These are phyloP conservation scores for Andrena fulva DNA, from an alignment of 2,888 invertebrate species.

Conservation along the genomic window DNA sequence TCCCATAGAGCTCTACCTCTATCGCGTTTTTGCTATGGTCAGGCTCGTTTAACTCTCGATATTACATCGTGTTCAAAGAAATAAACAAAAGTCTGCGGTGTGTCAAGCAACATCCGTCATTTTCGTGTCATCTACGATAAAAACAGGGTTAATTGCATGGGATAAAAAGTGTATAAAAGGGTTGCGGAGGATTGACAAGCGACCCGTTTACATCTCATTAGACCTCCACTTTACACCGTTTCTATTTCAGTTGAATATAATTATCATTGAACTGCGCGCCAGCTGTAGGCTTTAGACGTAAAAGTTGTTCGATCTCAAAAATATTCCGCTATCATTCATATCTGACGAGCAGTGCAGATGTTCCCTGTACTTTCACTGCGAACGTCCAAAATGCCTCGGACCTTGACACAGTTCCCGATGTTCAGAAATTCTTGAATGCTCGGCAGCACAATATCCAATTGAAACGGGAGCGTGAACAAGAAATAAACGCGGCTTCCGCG, in stretches of 20 bases:
- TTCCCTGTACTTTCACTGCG: slow-evolving; percentile 25
- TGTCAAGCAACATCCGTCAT: background rate
- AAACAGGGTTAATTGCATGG: background rate
- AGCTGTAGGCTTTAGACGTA: too few species aligned
- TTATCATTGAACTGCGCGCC: too few species aligned
- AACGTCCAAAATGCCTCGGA: background rate
- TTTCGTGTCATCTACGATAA: background rate
- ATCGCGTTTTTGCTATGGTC: too few species aligned
- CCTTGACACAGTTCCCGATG: slow-evolving; percentile 14
- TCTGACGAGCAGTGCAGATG: background rate
- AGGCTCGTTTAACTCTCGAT: too few species aligned
- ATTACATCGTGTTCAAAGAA: too few species aligned
- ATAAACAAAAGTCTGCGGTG: too few species aligned
- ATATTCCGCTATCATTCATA: background rate
- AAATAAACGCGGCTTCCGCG: background rate
- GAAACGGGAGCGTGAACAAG: background rate
- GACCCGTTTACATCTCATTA: background rate
- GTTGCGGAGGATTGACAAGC: background rate
- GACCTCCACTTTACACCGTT: background rate
- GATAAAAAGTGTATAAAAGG: background rate
- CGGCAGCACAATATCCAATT: background rate
- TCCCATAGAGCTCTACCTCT: too few species aligned
- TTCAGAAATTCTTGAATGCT: background rate
- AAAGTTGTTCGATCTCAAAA: background rate
- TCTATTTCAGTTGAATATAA: too few species aligned